Percentiles rank a stretch among this genome's conserved stretches.
Conservation (phyloP, 2,888 invertebrate genomes). For the Sminthurinus aureus region DNA sequence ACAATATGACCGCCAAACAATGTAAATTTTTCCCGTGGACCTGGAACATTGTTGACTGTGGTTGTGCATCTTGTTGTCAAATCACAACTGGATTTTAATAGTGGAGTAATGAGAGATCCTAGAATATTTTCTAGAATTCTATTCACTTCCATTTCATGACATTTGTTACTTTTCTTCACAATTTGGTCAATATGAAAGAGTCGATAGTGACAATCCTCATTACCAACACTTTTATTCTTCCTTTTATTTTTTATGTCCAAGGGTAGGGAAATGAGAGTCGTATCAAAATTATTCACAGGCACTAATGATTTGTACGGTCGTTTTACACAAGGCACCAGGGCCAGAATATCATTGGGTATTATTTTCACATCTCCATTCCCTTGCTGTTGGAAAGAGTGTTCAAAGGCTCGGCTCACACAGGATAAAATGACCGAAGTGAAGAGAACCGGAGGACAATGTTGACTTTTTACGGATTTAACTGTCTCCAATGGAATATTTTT, state of each 20-base stretch:
- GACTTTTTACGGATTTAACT: constrained; percentile 49
- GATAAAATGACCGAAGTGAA: constrained; percentile 50
- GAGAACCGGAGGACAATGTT: constrained; percentile 8
- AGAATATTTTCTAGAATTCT: constrained; percentile 48
- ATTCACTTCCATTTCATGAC: background rate
- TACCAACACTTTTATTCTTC: background rate
- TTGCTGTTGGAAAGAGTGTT: constrained; percentile 39
- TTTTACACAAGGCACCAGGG: constrained; percentile 50
- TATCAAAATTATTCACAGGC: constrained; percentile 52
- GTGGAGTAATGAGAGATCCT: constrained; percentile 51
- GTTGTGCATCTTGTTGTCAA: constrained; percentile 47
- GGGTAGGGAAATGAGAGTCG: constrained; percentile 49
- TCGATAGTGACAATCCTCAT: background rate
- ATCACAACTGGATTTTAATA: constrained; percentile 46
- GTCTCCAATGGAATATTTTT: constrained; percentile 45
- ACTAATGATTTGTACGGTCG: constrained; percentile 50
- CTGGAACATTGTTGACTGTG: constrained; percentile 52
- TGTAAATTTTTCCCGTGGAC: constrained; percentile 46
- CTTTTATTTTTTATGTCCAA: constrained; percentile 7
- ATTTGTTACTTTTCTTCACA: background rate
- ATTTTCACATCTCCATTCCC: constrained; percentile 36
- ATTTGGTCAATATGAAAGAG: constrained; percentile 1
- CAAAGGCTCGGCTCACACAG: constrained; percentile 50
- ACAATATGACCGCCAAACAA: constrained; percentile 53
- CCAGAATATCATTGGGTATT: constrained; percentile 49